Base-by-base conservation (phyloP, 2,888 invertebrate species). In the Zeuzera pyrina region DNA sequence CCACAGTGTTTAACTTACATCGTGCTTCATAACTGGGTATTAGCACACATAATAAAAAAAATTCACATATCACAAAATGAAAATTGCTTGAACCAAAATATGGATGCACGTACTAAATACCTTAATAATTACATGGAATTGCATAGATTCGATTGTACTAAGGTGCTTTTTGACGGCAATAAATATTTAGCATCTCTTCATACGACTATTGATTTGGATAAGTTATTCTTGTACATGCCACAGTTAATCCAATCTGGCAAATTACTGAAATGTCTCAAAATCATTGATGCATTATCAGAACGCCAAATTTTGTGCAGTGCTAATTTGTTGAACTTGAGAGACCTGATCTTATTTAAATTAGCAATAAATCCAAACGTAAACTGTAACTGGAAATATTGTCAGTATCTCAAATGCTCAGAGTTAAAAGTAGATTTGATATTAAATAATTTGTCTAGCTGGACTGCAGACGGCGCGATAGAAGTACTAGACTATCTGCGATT, bases 1-100 rank as follows among this genome's bases (percentile, higher is more conserved):
- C 70, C 79, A 1, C 85, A 83, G 35, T 81, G 88, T 31, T 69
- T 89, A 12, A 85, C 85, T 2, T 90, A 90, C 49, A 77, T 91
- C 2, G 86, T 88, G 32, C 74, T 86, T 26, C 85, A 89, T 41
- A 90, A 90, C 49, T 90, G 90, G 89, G 74, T 90, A 0, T 55
- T 91, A 25, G 89, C 89, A 0, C 88, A 89, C 51, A 81, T 91
- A n/a, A 81, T 90, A 14, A 87, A 86, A 47, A 86, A 87, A 54
- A 86, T 90, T 40, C 86, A 89, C 45, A 79, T 84, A 1, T 73
- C 87, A 3, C 70, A 81, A 3, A 81, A 83, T 23, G 83, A 83
- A 30, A 71, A 64, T 31, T 71, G 60, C 31, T 63, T 84, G 36
- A 77, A 79, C 39, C 66, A 85, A 48, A 81, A 81, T 29, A 81